Conservation (phyloP, 2,888 invertebrate species). For the Seladonia tumulorum region DNA sequence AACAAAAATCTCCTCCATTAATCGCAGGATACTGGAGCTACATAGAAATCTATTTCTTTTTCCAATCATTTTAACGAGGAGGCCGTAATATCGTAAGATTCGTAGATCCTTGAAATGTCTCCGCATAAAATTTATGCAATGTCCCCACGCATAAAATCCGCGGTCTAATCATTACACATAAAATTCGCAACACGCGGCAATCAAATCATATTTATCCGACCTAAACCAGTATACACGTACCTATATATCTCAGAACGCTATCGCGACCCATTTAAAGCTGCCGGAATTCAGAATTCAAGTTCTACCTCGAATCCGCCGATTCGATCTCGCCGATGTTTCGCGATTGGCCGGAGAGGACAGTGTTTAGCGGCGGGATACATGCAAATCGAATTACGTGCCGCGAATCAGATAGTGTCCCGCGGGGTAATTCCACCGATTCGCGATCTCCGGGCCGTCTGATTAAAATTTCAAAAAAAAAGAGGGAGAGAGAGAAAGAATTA, state of each 20-base stretch:
- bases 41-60: not conserved
- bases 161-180: not conserved
- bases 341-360: not conserved
- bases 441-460: slow-evolving; percentile 24
- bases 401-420: slow-evolving; percentile 36
- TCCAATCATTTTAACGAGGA: too few species aligned
- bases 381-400: slow-evolving; percentile 42
- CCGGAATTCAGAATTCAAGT: not conserved
- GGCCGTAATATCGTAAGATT: not conserved
- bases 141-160: not conserved
- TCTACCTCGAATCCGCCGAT: not conserved
- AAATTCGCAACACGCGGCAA: not conserved
- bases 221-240: not conserved
- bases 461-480: slow-evolving; percentile 26
- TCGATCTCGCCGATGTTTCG: not conserved
- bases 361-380: not conserved
- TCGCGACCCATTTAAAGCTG: not conserved
- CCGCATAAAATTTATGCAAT: too few species aligned
- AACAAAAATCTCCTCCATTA: not conserved
- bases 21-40: not conserved
- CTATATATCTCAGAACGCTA: not conserved
- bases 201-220: not conserved
- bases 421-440: slow-evolving; percentile 43
- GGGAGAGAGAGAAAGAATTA: not conserved
- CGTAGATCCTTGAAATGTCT: not conserved